Base-by-base conservation (phyloP, 2,888 invertebrate species). In the Synanthedon formicaeformis region DNA sequence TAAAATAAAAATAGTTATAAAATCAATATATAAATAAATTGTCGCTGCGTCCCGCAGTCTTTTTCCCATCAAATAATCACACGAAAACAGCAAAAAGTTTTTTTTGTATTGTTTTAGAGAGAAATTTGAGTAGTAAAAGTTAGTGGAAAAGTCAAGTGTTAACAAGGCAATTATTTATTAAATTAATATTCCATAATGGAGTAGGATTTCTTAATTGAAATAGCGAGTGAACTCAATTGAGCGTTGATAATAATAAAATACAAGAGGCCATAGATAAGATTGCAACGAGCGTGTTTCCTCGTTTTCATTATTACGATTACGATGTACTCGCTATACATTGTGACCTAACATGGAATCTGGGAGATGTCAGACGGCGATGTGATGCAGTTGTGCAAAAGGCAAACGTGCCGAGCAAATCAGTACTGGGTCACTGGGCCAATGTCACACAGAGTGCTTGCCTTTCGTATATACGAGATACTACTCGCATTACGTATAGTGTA, bases 361-460 rank as follows among this genome's bases (percentile, higher is more conserved):
- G 49, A 49, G 49, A 49, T 49, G 14, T 16, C 49, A 49, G 49
- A 49, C 12, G 14, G 12, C 13, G 45, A 45, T 45, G 16, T 23
- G 45, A 52, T 41, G 16, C 16, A 23, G 52, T 52, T 54, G 53
- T 51, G 51, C 51, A 51, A 54, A n/a, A 13, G 13, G 49, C 18
- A 27, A 23, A 50, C 53, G 34, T 18, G 48, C 23, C 40, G 50
- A 34, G 57, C 60, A 60, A 60, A 59, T 56, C 60, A 60, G 63
- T 62, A 67, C 68, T 75, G 63, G 79, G 81, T 81, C 75, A 82
- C 60, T 60, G 56, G 76, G 80, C 72, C 83, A 83, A 79, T 82
- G 82, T 76, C 81, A 6, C 49, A 49, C 16, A 16, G 23, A 23
- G 34, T 34, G 34, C 34, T 8, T 34, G 34, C 34, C 10, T 34